Evolutionary conservation across 2,113 vertebrate species (phyloP).

Genomic region (Misgurnus anguillicaudatus): DNA sequence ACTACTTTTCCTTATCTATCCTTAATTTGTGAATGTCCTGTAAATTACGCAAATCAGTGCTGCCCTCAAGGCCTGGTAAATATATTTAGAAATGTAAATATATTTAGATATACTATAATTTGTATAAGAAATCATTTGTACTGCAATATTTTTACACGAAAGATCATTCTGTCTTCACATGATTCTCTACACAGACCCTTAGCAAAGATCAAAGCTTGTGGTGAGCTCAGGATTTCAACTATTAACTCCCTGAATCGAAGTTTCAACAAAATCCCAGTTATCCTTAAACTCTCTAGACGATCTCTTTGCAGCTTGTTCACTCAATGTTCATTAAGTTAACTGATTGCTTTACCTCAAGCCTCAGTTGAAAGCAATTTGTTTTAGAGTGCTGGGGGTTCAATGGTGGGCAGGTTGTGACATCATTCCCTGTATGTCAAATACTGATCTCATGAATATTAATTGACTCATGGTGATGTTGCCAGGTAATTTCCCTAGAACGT

Average conservation of each 20-base stretch:
- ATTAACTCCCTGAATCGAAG: conserved; percentile 38
- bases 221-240: conserved; percentile 20
- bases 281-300: conserved; percentile 48
- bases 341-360: conserved; percentile 62
- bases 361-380: conserved; percentile 52
- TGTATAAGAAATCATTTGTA: neutral
- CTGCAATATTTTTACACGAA: neutral
- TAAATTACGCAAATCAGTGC: no score
- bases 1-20: no score
- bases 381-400: conserved; percentile 39
- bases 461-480: no score
- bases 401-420: no score
- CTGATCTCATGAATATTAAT: no score
- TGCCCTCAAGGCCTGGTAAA: no score
- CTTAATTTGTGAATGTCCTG: no score
- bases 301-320: conserved; percentile 18
- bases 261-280: conserved; percentile 42
- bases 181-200: neutral
- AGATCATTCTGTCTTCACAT: neutral
- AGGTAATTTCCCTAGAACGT: no score
- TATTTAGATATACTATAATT: no score
- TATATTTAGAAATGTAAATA: no score
- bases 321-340: conserved; percentile 68
- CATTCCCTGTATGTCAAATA: neutral
- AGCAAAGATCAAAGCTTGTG: conserved; percentile 21